Percentiles rank a stretch among this genome's conserved stretches.
These are phyloP conservation scores for Pogona vitticeps DNA, from an alignment of 2,113 vertebrate genomes.

Conservation along the genomic window DNA sequence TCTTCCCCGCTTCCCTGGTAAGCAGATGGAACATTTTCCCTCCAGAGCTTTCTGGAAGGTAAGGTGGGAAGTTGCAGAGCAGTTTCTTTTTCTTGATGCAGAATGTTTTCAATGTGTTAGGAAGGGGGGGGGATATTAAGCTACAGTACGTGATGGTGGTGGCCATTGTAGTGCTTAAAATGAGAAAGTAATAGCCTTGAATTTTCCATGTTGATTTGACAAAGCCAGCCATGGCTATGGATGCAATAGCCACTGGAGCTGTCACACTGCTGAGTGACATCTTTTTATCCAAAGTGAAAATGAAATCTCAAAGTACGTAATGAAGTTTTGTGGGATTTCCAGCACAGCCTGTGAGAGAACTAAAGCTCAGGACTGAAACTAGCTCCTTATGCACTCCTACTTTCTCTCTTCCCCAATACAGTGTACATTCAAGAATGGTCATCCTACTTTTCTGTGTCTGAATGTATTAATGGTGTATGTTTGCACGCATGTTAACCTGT, in stretches of 20 bases:
- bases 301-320: slow-evolving; percentile 64
- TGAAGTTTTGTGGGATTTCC: slow-evolving; percentile 52
- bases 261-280: slow-evolving; percentile 58
- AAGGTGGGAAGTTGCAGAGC: slow-evolving; percentile 24
- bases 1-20: slow-evolving; percentile 22
- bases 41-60: slow-evolving; percentile 48
- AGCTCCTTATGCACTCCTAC: background rate
- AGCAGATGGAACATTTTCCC: slow-evolving; percentile 38
- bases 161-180: slow-evolving; percentile 43
- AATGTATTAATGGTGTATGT: background rate
- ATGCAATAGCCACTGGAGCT: slow-evolving; percentile 48
- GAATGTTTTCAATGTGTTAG: slow-evolving; percentile 51
- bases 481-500: too few species aligned
- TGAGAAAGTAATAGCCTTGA: slow-evolving; percentile 57
- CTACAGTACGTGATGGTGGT: background rate
- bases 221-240: slow-evolving; percentile 48
- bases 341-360: slow-evolving; percentile 39
- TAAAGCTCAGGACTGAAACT: slow-evolving; percentile 39
- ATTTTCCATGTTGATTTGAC: slow-evolving; percentile 62
- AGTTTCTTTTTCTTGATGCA: slow-evolving; percentile 32
- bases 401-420: background rate
- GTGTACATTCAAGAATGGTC: background rate
- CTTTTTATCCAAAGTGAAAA: slow-evolving; percentile 69
- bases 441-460: too few species aligned
- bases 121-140: slow-evolving; percentile 41